Evolutionary conservation across 2,888 invertebrate genomes (phyloP), one percentile per base, ranked within the genome.

Genomic region (Lasius platythorax): DNA sequence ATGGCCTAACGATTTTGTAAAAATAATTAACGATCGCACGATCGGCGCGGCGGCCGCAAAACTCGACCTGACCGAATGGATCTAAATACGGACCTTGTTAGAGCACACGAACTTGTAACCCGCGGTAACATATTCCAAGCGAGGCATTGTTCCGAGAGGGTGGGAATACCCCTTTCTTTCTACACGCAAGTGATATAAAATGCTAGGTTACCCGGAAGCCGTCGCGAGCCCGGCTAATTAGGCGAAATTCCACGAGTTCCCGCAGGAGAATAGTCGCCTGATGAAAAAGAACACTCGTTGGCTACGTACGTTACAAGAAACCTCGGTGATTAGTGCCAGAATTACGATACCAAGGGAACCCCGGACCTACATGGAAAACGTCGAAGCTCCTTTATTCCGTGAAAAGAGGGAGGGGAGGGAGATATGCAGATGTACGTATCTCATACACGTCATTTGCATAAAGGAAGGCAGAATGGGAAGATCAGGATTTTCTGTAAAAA

Each of bases 61-160:
- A 83, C 53, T 76, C 85, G 82, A 87, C 84, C 87, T 85, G 86
- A 84, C 85, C 90, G 87, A 83, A 83, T 86, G 87, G n/a, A 72
- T 91, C 92, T 92, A 93, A 93, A 92, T 92, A 92, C 88, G 93
- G 88, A 82, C 91, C 93, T 92, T 93, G 92, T 93, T 93, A 93
- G 93, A 91, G 88, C 88, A 88, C 87, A 87, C 83, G 89, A 91
- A 88, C 93, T 90, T 93, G 93, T 92, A 93, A 88, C 88, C 84
- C 87, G 81, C 85, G 89, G 88, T 87, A 91, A 89, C 90, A 91
- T 90, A 90, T 87, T 88, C 89, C 86, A 82, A 87, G 87, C 87
- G 82, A 87, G 85, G 91, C 91, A 92, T 92, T 93, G 92, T 93
- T 93, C 84, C 86, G 83, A 76, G 82, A 85, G 82, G 88, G 87